Base-by-base conservation (phyloP, 2,888 invertebrate species). In the Oligia strigilis region DNA sequence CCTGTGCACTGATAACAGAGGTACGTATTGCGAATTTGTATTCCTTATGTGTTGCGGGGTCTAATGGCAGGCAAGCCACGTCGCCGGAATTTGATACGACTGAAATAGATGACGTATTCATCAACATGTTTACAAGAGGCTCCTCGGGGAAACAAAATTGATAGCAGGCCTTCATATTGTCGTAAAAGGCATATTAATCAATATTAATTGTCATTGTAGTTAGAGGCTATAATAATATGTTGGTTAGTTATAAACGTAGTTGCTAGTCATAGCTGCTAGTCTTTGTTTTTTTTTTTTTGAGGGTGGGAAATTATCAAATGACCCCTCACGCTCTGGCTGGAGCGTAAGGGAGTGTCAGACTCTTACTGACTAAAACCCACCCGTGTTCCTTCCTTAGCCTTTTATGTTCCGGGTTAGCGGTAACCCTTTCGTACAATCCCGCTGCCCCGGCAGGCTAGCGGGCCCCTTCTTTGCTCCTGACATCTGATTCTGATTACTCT, bases 1-100 rank as follows among this genome's bases (percentile, higher is more conserved):
- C 84, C 84, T 87, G 84, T 83, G 84, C 87, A 83, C 87, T 75
- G 84, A 87, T 87, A 84, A 72, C 71, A 73, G n/a, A 69, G 55
- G 49, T 55, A 70, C 69, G 58, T 75, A 83, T 62, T 72, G n/a
- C 19, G 67, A 84, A 87, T 84, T 87, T 87, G 70, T 84, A 78
- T 84, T 84, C 87, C 72, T 40, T 72, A 74, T 72, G 64, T 72
- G 60, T 78, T 40, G 13, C 19, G n/a, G 2, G 70, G 8, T 36
- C n/a, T 72, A 83, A 83, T 75, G 64, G 60, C 46, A 83, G 49
- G 84, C 72, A 76, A 58, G 55, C 72, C 78, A 70, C 78, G 83
- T 83, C 83, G 75, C 76, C 78, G 29, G 69, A 83, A 82, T 82
- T 64, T 62, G 71, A 81, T 81, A 70, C n/a, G 78, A 81, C 58